Percentiles rank a stretch among this genome's conserved stretches.
These are phyloP conservation scores for Ochotona princeps DNA, from an alignment of 2,113 vertebrate species.

Conservation along the genomic window DNA sequence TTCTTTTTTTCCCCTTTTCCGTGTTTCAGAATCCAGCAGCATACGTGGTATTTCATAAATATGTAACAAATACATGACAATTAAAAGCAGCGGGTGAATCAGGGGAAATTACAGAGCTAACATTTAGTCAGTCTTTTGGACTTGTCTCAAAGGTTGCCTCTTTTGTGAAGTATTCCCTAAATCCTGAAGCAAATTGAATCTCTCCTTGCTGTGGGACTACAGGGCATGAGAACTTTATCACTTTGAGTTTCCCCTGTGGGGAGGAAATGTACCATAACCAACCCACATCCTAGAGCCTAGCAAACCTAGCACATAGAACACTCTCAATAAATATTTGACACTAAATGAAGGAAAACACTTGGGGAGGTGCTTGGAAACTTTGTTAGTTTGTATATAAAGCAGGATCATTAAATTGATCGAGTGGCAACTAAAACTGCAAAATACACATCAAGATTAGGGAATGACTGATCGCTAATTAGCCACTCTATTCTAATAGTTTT, in stretches of 20 bases:
- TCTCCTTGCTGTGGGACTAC: neutral
- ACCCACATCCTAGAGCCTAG: neutral
- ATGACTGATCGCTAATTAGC: conserved; percentile 15
- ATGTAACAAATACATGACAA: neutral
- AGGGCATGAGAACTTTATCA: neutral
- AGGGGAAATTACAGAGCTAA: neutral
- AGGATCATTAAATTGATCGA: conserved; percentile 48
- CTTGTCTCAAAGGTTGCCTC: neutral
- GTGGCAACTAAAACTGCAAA: conserved; percentile 12
- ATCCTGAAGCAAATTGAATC: neutral
- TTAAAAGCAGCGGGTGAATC: neutral
- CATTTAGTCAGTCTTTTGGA: neutral
- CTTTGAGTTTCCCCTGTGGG: neutral
- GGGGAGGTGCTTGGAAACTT: conserved; percentile 56
- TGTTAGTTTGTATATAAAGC: conserved; percentile 46
- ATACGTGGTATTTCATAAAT: neutral
- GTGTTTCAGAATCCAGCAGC: neutral
- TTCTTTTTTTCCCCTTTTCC: neutral
- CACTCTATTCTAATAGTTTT: neutral
- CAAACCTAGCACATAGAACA: neutral
- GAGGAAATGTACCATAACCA: neutral
- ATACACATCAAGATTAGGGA: conserved; percentile 6
- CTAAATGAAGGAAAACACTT: conserved; percentile 18
- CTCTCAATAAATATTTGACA: neutral
- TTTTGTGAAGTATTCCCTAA: neutral